Base-by-base conservation (phyloP, 2,797 vertebrate genomes). In the Crax fasciolata region DNA sequence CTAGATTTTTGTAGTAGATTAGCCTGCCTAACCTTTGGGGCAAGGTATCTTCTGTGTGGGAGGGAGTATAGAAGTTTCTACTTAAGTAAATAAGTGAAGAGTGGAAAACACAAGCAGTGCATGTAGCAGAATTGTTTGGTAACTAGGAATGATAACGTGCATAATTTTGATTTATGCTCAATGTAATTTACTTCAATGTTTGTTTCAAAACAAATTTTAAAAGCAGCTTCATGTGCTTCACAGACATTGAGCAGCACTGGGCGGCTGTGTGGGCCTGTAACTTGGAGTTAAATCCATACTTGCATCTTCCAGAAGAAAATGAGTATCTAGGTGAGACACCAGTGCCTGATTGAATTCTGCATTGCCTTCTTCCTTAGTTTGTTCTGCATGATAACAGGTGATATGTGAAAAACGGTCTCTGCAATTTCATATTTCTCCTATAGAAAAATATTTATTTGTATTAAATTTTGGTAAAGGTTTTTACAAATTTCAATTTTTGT, bases 241-340 rank as follows among this genome's bases (percentile, higher is more conserved):
- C 94, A 99, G 99, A 98, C 86, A 89, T 99, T 89, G 96, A 98
- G 61, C 94, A 97, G 68, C 96, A 97, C 85, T 99, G 98, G 99
- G 82, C 84, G 35, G 93, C 96, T 57, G 92, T 97, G 17, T 99
- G 99, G 99, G 86, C 96, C 3, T 96, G 87, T 95, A 98, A 99
- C 95, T 98, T 99, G 11, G 82, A 97, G 9, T 96, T 98, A 78
- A 98, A 98, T 97, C 83, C 97, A 58, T 98, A 98, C 6, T 98
- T 99, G 80, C 98, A 98, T 89, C 98, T 99, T 62, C 99, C 99
- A 11, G 97, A 97, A 78, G 98, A 99, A 96, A 99, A 99, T 96
- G 98, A 98, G 76, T 99, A 98, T 87, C 99, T 99, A 80, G 98
- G 99, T 99, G 43, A 96, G 38, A 65, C 30, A 44, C 14, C 13